Evolutionary conservation across 2,113 vertebrate species (phyloP).

Genomic region (Isurus oxyrinchus): DNA sequence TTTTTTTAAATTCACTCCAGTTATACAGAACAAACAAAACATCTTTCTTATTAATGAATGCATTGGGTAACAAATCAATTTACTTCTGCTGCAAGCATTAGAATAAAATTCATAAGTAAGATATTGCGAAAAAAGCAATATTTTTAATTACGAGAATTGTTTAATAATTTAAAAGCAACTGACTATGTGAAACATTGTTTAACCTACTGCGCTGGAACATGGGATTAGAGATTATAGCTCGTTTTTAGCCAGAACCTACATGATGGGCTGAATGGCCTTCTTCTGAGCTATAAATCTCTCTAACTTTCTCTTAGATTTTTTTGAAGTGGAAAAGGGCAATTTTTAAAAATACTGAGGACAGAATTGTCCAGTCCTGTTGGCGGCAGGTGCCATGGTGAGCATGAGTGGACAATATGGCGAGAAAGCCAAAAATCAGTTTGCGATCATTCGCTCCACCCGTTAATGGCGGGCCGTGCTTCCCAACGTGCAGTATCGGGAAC

Average conservation of each 20-base stretch:
- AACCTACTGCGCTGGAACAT: too few species aligned
- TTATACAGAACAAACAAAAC: background rate
- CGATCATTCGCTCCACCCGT: too few species aligned
- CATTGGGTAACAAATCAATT: background rate
- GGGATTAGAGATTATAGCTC: too few species aligned
- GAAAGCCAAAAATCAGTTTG: too few species aligned
- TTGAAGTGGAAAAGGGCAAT: background rate
- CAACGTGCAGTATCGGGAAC: too few species aligned
- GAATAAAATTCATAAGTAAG: background rate
- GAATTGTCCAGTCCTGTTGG: too few species aligned
- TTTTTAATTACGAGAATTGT: background rate
- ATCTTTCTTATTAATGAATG: background rate
- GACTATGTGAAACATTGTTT: background rate
- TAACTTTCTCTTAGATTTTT: background rate
- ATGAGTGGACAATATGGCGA: too few species aligned
- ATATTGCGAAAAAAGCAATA: background rate
- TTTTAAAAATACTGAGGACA: background rate
- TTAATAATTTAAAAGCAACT: background rate
- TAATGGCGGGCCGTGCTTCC: too few species aligned
- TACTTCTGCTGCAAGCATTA: background rate
- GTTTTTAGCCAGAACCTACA: too few species aligned
- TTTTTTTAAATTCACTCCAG: background rate
- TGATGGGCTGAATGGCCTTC: too few species aligned
- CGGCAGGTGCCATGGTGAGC: too few species aligned
- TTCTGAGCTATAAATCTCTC: too few species aligned